Conservation (phyloP, 1,140 invertebrate species). For the Drosophila pseudoananassae region DNA sequence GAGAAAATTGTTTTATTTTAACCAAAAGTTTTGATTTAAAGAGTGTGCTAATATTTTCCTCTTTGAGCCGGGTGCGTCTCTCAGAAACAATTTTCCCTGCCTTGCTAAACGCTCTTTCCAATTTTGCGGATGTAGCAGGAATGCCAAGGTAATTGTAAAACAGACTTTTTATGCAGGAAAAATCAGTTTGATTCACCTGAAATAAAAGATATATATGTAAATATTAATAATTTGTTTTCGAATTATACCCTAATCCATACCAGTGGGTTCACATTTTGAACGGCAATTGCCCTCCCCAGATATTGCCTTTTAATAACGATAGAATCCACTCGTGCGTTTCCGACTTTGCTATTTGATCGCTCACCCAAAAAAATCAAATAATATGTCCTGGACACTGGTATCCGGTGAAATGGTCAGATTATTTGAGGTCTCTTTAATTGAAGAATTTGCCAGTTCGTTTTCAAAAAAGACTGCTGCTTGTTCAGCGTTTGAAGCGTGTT, state of each 20-base stretch:
- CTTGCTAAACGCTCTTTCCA: constrained; percentile 2
- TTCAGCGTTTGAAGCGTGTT: constrained; percentile 28
- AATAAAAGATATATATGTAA: constrained; percentile 3
- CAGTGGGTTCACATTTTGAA: constrained; percentile 24
- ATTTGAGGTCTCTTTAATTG: constrained; percentile 8
- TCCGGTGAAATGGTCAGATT: constrained; percentile 9
- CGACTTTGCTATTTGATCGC: constrained; percentile 7
- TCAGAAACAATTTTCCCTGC: constrained; percentile 2
- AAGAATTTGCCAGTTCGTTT: constrained; percentile 29
- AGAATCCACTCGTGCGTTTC: constrained; percentile 9
- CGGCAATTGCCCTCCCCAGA: constrained; percentile 12
- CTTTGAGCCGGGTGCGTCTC: background rate
- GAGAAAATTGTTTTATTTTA: too few species aligned
- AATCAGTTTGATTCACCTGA: constrained; percentile 6
- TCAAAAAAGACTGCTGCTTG: constrained; percentile 23
- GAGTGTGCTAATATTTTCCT: background rate
- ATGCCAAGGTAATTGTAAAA: constrained; percentile 5
- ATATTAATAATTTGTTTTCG: background rate
- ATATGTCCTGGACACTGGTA: constrained; percentile 5
- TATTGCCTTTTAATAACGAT: constrained; percentile 36
- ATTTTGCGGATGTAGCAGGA: constrained; percentile 6
- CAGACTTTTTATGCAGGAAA: background rate
- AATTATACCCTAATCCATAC: constrained; percentile 29
- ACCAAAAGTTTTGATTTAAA: too few species aligned
- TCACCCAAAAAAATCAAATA: constrained; percentile 24